A percentile compares a stretch with the other conserved stretches of the same genome.
These are phyloP conservation scores for Bombylius major DNA, from an alignment of 2,888 invertebrate species.

Conservation along the genomic window DNA sequence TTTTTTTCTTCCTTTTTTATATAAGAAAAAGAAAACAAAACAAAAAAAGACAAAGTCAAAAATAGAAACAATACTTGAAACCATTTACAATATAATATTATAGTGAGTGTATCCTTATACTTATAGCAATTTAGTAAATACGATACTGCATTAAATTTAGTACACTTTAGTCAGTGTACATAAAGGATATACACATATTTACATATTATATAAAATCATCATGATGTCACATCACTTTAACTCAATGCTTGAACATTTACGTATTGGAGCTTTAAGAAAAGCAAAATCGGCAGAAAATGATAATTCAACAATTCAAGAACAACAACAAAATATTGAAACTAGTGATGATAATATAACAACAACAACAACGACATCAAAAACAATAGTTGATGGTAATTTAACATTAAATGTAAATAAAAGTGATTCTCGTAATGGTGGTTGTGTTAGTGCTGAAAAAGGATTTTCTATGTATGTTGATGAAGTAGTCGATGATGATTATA, in stretches of 20 bases:
- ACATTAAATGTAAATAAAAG: background rate
- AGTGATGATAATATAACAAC: background rate
- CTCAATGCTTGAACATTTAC: slow-evolving; percentile 33
- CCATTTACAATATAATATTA: too few relatives aligned
- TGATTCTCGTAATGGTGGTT: background rate
- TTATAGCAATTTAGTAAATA: too few relatives aligned
- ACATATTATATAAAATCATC: slow-evolving; percentile 1
- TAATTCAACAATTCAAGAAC: background rate
- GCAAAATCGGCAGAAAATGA: slow-evolving; percentile 11
- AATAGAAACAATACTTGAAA: too few relatives aligned
- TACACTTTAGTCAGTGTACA: too few relatives aligned
- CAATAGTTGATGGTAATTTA: background rate
- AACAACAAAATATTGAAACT: background rate
- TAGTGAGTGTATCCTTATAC: too few relatives aligned
- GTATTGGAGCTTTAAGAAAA: slow-evolving; percentile 22
- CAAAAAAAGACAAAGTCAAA: too few relatives aligned
- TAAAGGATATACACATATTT: too few relatives aligned
- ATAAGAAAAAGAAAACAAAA: too few relatives aligned
- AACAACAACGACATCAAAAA: too few relatives aligned
- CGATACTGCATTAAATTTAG: too few relatives aligned
- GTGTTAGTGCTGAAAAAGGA: background rate
- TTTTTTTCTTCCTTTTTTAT: too few relatives aligned
- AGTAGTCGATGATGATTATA: background rate
- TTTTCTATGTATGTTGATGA: background rate
- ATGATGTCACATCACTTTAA: slow-evolving; percentile 35